Base-by-base conservation (phyloP, 1,140 invertebrate species). In the Diabrotica undecimpunctata region DNA sequence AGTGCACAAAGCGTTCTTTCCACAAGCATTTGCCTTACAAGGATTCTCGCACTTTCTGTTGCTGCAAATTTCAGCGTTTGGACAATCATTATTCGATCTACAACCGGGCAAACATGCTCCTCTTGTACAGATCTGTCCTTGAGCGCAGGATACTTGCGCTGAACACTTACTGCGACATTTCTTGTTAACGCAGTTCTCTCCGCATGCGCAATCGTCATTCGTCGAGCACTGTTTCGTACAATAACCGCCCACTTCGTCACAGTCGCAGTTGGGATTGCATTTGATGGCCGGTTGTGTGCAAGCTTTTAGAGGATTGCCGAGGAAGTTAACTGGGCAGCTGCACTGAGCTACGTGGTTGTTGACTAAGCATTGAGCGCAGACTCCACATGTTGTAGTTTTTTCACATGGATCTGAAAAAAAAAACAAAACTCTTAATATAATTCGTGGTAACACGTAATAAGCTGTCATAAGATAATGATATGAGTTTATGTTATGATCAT, bases 331-430 rank as follows among this genome's bases (percentile, higher is more conserved):
- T 5, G 92, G 88, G 74, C 94, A 96, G 70, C 86, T 90, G 73
- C 94, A 96, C 70, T 92, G 90, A 1, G 89, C 86, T 37, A 89
- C 85, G 71, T 95, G 92, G 78, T 93, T 91, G 37, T 90, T 84
- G 5, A 94, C 91, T 71, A 87, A 81, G 73, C 94, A 95, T 38
- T 86, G 82, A 11, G 93, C 92, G 79, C 93, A 95, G 63, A 87
- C 85, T 41, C 94, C 94, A 76, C 94, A 95, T 37, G 25, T 54
- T 10, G 83, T 81, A 50, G 79, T 78, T 11, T 81, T 84, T 39
- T 86, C 83, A 72, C 92, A 95, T 3, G 93, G 91, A 86, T 93
- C 90, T 88, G 72, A 62, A 81, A 78, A 76, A 68, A 72, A 37
- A 41, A 62, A 61, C 59, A 52, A 46, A 14, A 46, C 61, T 37